Evolutionary conservation across 92 coral and sea anemone genomes (phyloP).

Genomic region (Zoanthus solanderi): DNA sequence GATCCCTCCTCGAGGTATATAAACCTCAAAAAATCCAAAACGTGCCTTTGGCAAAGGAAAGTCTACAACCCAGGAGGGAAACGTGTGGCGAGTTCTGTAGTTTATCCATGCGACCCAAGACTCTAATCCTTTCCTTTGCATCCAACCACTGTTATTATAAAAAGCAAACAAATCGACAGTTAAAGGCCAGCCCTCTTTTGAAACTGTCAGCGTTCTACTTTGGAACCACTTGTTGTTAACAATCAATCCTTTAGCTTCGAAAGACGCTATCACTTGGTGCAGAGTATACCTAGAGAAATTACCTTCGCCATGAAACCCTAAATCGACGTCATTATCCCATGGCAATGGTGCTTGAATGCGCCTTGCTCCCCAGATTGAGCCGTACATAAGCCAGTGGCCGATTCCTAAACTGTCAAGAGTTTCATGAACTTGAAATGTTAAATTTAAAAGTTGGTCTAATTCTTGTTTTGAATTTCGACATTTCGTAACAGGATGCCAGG

Average conservation of each 20-base stretch:
- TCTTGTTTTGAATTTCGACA: constrained; percentile 58
- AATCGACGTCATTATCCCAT: constrained; percentile 85
- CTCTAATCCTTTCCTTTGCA: constrained; percentile 85
- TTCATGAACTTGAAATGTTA: constrained; percentile 65
- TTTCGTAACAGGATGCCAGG: constrained; percentile 47
- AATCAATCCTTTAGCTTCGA: constrained; percentile 55
- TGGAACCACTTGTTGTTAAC: constrained; percentile 46
- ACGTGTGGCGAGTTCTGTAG: constrained; percentile 75
- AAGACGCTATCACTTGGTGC: constrained; percentile 51
- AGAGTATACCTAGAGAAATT: constrained; percentile 52
- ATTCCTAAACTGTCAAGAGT: constrained; percentile 56
- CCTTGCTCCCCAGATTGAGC: constrained; percentile 81
- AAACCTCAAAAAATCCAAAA: constrained; percentile 79
- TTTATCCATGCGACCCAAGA: constrained; percentile 74
- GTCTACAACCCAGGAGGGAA: constrained; percentile 80
- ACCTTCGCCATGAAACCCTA: constrained; percentile 71
- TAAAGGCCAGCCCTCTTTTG: constrained; percentile 54
- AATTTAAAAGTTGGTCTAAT: constrained; percentile 54
- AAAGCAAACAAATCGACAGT: constrained; percentile 79
- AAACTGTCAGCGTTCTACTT: constrained; percentile 65
- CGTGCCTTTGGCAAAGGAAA: constrained; percentile 72
- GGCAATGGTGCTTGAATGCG: constrained; percentile 75
- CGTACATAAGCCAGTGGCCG: constrained; percentile 83
- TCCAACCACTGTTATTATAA: constrained; percentile 68
- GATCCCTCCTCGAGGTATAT: constrained; percentile 80